A percentile compares a stretch with the other conserved stretches of the same genome.
Conservation (phyloP, 1,140 invertebrate species). For the Drosophila nigrodunni region DNA sequence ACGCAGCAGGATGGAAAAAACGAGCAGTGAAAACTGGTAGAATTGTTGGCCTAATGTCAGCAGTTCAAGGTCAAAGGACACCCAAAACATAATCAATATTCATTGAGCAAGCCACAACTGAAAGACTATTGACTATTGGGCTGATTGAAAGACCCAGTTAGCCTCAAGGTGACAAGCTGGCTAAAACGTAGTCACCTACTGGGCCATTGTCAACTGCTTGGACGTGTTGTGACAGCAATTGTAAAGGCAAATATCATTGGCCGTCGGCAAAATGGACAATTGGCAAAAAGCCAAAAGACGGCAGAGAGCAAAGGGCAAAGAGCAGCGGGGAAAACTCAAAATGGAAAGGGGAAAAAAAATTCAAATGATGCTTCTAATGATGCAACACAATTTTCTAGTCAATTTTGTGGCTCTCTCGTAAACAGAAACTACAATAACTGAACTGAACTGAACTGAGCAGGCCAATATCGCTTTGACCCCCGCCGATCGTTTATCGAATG, state of each 20-base stretch:
- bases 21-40: background rate
- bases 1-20: slow-evolving; percentile 7
- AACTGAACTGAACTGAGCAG: slow-evolving; percentile 19
- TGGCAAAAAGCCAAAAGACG: slow-evolving; percentile 37
- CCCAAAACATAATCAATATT: slow-evolving; percentile 40
- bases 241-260: slow-evolving; percentile 50
- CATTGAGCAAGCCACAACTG: slow-evolving; percentile 44
- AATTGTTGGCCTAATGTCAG: background rate
- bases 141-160: slow-evolving; percentile 28
- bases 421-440: slow-evolving; percentile 15
- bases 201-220: slow-evolving; percentile 43
- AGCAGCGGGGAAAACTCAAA: background rate
- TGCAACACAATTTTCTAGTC: slow-evolving; percentile 44
- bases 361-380: slow-evolving; percentile 48
- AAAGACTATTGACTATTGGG: background rate
- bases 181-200: slow-evolving; percentile 27
- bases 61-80: slow-evolving; percentile 41
- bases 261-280: slow-evolving; percentile 54
- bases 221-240: slow-evolving; percentile 64
- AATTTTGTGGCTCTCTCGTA: slow-evolving; percentile 42
- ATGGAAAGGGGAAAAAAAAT: background rate
- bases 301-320: background rate
- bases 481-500: slow-evolving; percentile 81
- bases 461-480: slow-evolving; percentile 64
- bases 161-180: slow-evolving; percentile 50